These are phyloP conservation scores for Eudemis profundana DNA, from an alignment of 2,888 invertebrate species.

Conservation along the genomic window DNA sequence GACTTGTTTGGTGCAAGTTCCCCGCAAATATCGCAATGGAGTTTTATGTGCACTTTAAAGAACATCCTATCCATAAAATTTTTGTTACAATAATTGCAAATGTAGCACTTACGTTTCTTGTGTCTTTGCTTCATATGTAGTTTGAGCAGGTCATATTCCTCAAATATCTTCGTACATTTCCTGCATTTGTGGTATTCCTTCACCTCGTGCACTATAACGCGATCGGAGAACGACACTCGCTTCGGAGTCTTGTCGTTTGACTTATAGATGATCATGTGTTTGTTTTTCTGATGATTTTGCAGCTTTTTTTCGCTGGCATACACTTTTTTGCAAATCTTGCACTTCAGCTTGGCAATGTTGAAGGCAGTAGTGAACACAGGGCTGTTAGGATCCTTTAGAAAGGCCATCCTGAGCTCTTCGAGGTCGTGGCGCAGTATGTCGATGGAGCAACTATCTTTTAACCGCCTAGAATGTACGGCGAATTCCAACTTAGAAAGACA, in stretches of 20 bases:
- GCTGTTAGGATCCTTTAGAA: slow-evolving; percentile 39
- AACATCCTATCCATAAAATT: slow-evolving; percentile 72
- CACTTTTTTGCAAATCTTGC: slow-evolving; percentile 70
- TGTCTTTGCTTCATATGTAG: slow-evolving; percentile 66
- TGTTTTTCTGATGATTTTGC: slow-evolving; percentile 67
- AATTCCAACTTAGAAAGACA: slow-evolving; percentile 27
- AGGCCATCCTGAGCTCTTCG: slow-evolving; percentile 51
- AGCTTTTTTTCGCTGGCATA: slow-evolving; percentile 67
- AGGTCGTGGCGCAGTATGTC: slow-evolving; percentile 61
- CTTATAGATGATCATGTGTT: slow-evolving; percentile 68
- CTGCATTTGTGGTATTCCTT: slow-evolving; percentile 73
- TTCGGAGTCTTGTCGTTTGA: slow-evolving; percentile 61
- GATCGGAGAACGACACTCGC: slow-evolving; percentile 73
- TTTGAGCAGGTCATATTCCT: slow-evolving; percentile 63
- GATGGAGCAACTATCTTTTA: slow-evolving; percentile 60
- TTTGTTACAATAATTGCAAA: slow-evolving; percentile 75
- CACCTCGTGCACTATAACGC: slow-evolving; percentile 72
- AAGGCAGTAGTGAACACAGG: slow-evolving; percentile 19
- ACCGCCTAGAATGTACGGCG: slow-evolving; percentile 46
- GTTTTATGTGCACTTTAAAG: slow-evolving; percentile 74
- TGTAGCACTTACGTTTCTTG: slow-evolving; percentile 75
- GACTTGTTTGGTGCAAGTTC: slow-evolving; percentile 58
- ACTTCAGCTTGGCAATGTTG: slow-evolving; percentile 58
- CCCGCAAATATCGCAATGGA: slow-evolving; percentile 74
- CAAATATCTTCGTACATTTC: slow-evolving; percentile 72